Percentiles rank a stretch among this genome's conserved stretches.
These are phyloP conservation scores for Drosophila mayaguana DNA, from an alignment of 2,888 invertebrate genomes.

Conservation along the genomic window DNA sequence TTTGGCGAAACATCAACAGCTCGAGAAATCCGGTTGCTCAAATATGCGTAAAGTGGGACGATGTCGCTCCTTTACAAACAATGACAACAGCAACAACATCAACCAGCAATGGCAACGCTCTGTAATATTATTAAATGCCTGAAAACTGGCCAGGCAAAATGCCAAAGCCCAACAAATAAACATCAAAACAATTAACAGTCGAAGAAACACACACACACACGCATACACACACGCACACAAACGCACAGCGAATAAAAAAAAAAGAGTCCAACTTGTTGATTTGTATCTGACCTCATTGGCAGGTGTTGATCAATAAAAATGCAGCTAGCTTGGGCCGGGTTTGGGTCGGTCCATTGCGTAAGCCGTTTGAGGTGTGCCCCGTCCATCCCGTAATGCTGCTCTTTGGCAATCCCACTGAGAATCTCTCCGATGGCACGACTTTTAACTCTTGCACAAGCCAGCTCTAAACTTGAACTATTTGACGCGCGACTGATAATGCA, in stretches of 20 bases:
- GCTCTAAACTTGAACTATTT: constrained; percentile 67
- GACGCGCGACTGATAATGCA: constrained; percentile 38
- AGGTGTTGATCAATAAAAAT: constrained; percentile 75
- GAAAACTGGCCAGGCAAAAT: constrained; percentile 78
- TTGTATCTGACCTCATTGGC: constrained; percentile 68
- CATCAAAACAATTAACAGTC: constrained; percentile 75
- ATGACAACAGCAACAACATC: constrained; percentile 35
- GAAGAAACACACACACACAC: neutral
- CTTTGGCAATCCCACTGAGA: constrained; percentile 30
- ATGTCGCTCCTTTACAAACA: constrained; percentile 76
- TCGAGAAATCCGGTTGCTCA: constrained; percentile 71
- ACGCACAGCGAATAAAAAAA: neutral
- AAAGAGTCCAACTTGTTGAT: constrained; percentile 21
- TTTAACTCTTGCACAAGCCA: constrained; percentile 48
- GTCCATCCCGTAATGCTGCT: neutral
- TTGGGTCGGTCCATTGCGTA: constrained; percentile 55
- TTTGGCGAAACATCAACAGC: constrained; percentile 48
- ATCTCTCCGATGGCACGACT: constrained; percentile 33
- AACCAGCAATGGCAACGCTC: constrained; percentile 34
- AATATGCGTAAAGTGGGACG: constrained; percentile 81
- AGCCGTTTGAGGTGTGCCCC: constrained; percentile 28
- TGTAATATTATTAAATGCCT: constrained; percentile 65
- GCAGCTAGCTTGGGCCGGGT: constrained; percentile 58
- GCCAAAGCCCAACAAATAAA: constrained; percentile 67
- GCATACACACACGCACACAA: neutral